Conservation (phyloP, 2,888 invertebrate genomes). For the Amblyteles armatorius region DNA sequence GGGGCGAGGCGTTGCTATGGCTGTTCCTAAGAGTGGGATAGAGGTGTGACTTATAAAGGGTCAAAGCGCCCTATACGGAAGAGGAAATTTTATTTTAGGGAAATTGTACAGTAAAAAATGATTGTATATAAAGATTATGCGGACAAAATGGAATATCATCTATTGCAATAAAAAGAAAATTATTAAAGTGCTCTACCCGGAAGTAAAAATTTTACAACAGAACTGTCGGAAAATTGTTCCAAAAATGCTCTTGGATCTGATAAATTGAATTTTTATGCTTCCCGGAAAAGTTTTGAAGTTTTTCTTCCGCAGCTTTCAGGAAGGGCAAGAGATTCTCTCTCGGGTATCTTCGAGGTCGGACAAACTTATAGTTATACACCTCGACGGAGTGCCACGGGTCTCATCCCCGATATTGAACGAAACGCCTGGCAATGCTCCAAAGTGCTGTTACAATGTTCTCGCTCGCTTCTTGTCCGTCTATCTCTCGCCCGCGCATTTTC, state of each 20-base stretch:
- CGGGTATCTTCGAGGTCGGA: slow-evolving; percentile 19
- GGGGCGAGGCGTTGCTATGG: no score
- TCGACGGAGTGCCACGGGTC: neutral
- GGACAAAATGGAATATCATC: neutral
- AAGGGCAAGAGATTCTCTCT: slow-evolving; percentile 16
- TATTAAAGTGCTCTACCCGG: neutral
- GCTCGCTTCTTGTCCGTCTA: neutral
- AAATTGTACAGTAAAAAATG: no score
- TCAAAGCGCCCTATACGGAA: neutral
- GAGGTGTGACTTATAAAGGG: no score
- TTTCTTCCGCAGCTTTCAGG: slow-evolving; percentile 3
- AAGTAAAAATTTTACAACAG: neutral
- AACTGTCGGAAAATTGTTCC: neutral
- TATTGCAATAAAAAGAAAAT: neutral
- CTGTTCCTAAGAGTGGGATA: no score
- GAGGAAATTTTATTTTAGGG: neutral
- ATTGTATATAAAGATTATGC: neutral
- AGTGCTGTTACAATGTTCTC: slow-evolving; percentile 30
- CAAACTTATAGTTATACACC: slow-evolving; percentile 15
- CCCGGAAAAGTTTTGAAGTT: neutral
- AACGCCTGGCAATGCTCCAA: slow-evolving; percentile 48
- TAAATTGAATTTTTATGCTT: neutral
- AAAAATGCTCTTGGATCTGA: neutral
- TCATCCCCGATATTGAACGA: slow-evolving; percentile 44
- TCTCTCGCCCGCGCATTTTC: slow-evolving; percentile 21